Evolutionary conservation across 2,113 vertebrate species (phyloP).

Genomic region (Smithornis capensis): DNA sequence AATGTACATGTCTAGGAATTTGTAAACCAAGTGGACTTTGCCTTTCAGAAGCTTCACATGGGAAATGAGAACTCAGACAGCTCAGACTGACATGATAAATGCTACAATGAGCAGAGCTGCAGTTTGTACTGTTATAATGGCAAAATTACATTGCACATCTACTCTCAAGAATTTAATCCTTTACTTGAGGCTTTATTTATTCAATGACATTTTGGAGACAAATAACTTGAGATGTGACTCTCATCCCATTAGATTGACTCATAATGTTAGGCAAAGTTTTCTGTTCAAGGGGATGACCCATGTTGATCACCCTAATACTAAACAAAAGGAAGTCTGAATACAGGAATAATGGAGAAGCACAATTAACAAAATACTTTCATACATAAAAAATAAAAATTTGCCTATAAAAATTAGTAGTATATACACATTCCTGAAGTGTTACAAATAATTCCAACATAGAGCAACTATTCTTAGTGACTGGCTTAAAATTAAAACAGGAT

Average conservation of each 20-base stretch:
- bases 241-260: not conserved
- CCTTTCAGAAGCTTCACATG: not conserved
- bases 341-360: not conserved
- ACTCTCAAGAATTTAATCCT: not conserved
- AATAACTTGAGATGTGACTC: not conserved
- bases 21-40: not conserved
- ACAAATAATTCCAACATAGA: not conserved
- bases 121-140: not conserved
- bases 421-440: not conserved
- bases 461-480: not conserved
- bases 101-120: not conserved
- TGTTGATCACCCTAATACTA: rapidly evolving
- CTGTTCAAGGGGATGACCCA: not conserved
- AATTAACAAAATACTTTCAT: not conserved
- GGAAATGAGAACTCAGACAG: not conserved
- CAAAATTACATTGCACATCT: not conserved
- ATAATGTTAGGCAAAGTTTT: not conserved
- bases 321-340: not conserved
- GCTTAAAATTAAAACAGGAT: conserved; percentile 20
- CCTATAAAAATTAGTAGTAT: not conserved
- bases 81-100: not conserved
- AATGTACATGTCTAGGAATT: not conserved
- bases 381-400: not conserved
- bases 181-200: not conserved
- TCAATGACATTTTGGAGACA: not conserved